A percentile compares a stretch with the other conserved stretches of the same genome.
phyloP scores from a whole-genome alignment of 2,113 vertebrate genomes.

The Turnix velox region DNA sequence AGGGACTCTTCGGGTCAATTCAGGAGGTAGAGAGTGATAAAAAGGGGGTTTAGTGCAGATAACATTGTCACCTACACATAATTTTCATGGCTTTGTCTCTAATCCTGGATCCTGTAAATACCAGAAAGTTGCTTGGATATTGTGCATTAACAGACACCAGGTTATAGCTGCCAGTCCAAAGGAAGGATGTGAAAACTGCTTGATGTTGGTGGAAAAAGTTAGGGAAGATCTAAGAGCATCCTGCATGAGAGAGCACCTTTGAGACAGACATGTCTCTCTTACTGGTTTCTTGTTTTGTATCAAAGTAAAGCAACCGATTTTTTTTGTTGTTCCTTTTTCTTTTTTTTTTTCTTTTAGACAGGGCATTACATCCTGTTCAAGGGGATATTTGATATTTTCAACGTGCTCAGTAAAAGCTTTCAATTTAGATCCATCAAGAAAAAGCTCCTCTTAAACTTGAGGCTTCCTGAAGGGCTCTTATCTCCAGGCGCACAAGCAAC shows the following conservation, averaged over 20 bases:
- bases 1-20: background rate
- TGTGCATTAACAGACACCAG: background rate
- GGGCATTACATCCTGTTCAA: conserved; percentile 26
- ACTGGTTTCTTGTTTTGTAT: conserved; percentile 27
- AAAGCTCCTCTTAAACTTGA: conserved; percentile 17
- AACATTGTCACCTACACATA: background rate
- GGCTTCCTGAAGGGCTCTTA: conserved; percentile 39
- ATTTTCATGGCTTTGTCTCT: background rate
- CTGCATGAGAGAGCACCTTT: background rate
- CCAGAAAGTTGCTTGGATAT: background rate
- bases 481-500: conserved; percentile 11
- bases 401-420: conserved; percentile 27
- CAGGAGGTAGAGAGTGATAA: background rate
- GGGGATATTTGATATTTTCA: conserved; percentile 38
- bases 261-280: background rate
- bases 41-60: background rate
- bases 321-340: fast-evolving
- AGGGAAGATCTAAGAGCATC: background rate
- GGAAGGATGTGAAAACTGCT: background rate
- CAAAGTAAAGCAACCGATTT: background rate
- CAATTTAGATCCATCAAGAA: conserved; percentile 22
- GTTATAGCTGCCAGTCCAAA: background rate
- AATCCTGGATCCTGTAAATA: background rate
- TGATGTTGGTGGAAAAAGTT: fast-evolving
- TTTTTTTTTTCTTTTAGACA: background rate